Conservation (phyloP, 2,888 invertebrate genomes). For the Philonicus albiceps region DNA sequence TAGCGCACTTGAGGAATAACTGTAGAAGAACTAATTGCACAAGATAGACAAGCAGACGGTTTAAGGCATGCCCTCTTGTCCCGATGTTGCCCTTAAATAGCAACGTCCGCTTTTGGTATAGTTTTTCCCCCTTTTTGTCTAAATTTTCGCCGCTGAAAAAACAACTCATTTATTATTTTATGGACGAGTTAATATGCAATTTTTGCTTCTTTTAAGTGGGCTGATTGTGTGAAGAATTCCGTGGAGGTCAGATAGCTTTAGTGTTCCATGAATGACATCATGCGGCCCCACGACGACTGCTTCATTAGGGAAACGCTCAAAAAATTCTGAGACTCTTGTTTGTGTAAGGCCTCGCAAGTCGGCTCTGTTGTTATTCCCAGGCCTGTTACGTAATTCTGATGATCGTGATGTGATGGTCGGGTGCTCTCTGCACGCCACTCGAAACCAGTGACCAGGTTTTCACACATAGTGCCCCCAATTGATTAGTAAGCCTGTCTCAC, state of each 20-base stretch:
- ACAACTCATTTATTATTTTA: not conserved
- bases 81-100: not conserved
- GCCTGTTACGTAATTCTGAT: conserved; percentile 24
- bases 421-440: not conserved
- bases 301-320: not conserved
- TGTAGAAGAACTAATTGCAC: conserved; percentile 3
- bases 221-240: conserved; percentile 19
- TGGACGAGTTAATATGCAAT: not conserved
- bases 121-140: not conserved
- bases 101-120: not conserved
- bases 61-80: not conserved
- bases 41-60: not conserved
- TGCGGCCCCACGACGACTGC: not conserved
- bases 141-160: not conserved
- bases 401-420: conserved; percentile 14
- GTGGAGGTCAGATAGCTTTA: conserved; percentile 30
- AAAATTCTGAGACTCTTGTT: not conserved
- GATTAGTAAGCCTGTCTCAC: not conserved
- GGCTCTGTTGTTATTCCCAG: not conserved
- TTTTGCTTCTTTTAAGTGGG: conserved; percentile 17
- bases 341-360: not conserved
- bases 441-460: not conserved
- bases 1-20: conserved; percentile 1
- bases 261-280: conserved; percentile 17
- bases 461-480: not conserved